Percentiles rank a stretch among this genome's conserved stretches.
phyloP scores from a whole-genome alignment of 2,888 invertebrate species.

The Seira sanloemensis region DNA sequence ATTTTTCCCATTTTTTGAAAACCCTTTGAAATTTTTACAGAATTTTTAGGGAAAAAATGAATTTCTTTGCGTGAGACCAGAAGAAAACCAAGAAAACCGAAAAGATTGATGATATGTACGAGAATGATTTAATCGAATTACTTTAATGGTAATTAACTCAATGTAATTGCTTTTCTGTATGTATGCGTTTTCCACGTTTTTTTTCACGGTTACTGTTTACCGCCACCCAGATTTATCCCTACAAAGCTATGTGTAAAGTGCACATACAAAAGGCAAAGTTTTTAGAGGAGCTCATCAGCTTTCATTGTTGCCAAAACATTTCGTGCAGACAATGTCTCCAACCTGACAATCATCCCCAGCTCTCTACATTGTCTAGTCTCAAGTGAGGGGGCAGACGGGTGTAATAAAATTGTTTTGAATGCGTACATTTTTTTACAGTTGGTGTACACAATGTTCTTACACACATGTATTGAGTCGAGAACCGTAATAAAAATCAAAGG shows the following conservation, averaged over 20 bases:
- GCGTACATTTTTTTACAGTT: slow-evolving; percentile 17
- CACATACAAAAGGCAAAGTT: too few relatives aligned
- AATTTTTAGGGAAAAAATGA: too few relatives aligned
- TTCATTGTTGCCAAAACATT: too few relatives aligned
- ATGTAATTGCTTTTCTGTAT: background rate
- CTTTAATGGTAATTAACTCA: background rate
- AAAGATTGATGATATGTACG: background rate
- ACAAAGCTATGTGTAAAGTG: background rate
- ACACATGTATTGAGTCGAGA: too few relatives aligned
- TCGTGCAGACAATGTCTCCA: background rate
- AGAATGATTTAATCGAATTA: background rate
- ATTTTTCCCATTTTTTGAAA: slow-evolving; percentile 2
- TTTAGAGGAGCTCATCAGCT: too few relatives aligned
- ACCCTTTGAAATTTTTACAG: background rate
- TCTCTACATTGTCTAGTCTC: slow-evolving; percentile 11
- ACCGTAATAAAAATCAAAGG: background rate
- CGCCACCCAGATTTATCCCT: background rate
- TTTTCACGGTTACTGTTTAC: too few relatives aligned
- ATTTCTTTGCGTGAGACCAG: too few relatives aligned
- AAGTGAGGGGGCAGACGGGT: slow-evolving; percentile 12
- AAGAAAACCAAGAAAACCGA: background rate
- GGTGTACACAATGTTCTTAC: background rate
- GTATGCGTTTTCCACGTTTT: background rate
- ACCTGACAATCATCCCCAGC: slow-evolving; percentile 8
- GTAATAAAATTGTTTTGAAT: slow-evolving; percentile 44